Percentiles rank a stretch among this genome's conserved stretches.
phyloP scores from a whole-genome alignment of 2,797 vertebrate genomes.

The Myripristis jacobus region DNA sequence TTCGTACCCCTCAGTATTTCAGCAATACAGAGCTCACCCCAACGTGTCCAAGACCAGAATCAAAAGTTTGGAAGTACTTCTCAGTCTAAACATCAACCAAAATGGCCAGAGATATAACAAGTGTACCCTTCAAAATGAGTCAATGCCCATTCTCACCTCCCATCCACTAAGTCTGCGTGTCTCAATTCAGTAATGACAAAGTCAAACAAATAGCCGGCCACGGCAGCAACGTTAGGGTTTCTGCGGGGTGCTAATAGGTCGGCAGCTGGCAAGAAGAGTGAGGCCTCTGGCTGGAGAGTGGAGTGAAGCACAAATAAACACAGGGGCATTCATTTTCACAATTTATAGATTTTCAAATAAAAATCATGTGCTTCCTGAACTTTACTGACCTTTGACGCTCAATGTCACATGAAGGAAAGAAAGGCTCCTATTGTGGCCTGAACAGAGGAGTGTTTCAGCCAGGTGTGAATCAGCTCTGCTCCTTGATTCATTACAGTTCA shows the following conservation, averaged over 20 bases:
- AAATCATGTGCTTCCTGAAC: conserved; percentile 78
- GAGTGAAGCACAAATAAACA: conserved; percentile 79
- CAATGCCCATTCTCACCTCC: conserved; percentile 54
- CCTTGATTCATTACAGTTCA: conserved; percentile 34
- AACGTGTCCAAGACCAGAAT: conserved; percentile 55
- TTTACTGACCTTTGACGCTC: conserved; percentile 70
- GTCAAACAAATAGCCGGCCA: conserved; percentile 77
- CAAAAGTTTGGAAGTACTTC: conserved; percentile 49
- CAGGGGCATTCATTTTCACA: conserved; percentile 75
- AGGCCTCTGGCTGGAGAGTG: conserved; percentile 58
- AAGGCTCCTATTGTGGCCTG: conserved; percentile 72
- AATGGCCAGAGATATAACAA: conserved; percentile 66
- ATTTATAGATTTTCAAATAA: conserved; percentile 82
- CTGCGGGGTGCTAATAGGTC: conserved; percentile 73
- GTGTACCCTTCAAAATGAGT: conserved; percentile 69
- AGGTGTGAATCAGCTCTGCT: conserved; percentile 60
- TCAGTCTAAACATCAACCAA: conserved; percentile 73
- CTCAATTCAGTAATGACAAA: conserved; percentile 74
- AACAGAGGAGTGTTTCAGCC: conserved; percentile 53
- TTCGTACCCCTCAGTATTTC: conserved; percentile 44
- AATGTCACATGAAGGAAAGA: conserved; percentile 64
- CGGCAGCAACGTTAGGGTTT: conserved; percentile 62
- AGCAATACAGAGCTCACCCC: conserved; percentile 49
- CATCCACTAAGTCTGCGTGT: conserved; percentile 47
- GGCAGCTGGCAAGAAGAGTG: conserved; percentile 66